phyloP scores from a whole-genome alignment of 1,140 invertebrate genomes.

The Sitophilus oryzae region DNA sequence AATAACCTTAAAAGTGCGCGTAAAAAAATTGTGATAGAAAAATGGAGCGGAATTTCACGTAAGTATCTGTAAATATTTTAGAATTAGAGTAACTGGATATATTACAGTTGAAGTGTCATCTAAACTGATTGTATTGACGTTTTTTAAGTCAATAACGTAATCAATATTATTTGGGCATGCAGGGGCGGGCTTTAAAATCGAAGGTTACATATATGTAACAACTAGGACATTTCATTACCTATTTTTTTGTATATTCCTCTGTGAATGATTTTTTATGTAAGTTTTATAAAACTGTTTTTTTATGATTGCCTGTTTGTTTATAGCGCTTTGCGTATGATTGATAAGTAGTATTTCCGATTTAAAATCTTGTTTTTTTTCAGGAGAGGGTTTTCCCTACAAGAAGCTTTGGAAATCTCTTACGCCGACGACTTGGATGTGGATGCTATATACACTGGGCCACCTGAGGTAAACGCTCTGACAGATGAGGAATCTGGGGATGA shows the following conservation, averaged over 20 bases:
- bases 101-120: neutral
- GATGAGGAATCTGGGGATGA: slow-evolving; percentile 10
- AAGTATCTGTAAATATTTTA: neutral
- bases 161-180: slow-evolving; percentile 3
- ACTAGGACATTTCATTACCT: no score
- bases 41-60: slow-evolving; percentile 2
- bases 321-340: slow-evolving; percentile 1
- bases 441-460: slow-evolving; percentile 1
- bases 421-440: neutral
- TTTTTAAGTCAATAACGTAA: slow-evolving; percentile 6
- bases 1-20: neutral
- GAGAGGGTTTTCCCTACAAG: slow-evolving; percentile 1
- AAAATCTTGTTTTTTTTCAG: slow-evolving; percentile 4
- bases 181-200: slow-evolving; percentile 2
- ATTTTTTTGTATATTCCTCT: no score
- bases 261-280: neutral
- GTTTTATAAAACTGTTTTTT: neutral
- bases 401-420: neutral
- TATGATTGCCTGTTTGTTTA: neutral
- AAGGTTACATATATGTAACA: slow-evolving; percentile 1
- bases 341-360: slow-evolving; percentile 2
- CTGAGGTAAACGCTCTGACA: neutral
- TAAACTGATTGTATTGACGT: no score
- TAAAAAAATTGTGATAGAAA: slow-evolving; percentile 2
- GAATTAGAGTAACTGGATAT: slow-evolving; percentile 2